phyloP scores from a whole-genome alignment of 2,113 vertebrate genomes.

The Gnathonemus longibarbis region DNA sequence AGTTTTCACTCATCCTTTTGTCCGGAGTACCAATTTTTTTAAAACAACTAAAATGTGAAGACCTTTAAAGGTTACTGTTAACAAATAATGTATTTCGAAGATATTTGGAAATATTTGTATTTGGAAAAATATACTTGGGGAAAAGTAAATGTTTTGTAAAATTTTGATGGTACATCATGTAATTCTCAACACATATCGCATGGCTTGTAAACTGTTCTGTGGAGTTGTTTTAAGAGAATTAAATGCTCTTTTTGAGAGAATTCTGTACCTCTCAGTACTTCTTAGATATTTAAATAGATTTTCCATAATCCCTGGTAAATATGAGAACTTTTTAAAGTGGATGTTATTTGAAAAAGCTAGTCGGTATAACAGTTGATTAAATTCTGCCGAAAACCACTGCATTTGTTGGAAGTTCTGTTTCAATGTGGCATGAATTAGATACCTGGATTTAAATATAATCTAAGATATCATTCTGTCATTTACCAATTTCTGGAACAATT shows the following conservation, averaged over 20 bases:
- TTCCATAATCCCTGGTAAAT: not conserved
- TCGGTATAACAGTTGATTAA: not conserved
- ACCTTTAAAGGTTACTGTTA: not conserved
- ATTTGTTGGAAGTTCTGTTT: not conserved
- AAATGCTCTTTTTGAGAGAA: constrained; percentile 53
- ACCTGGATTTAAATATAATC: not conserved
- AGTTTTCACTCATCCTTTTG: not conserved
- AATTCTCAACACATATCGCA: constrained; percentile 80
- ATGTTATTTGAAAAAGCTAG: not conserved
- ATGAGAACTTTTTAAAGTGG: not conserved
- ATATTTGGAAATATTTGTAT: constrained; percentile 1
- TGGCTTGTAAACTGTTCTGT: constrained; percentile 81
- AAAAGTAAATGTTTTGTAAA: constrained; percentile 1
- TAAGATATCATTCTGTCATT: not conserved
- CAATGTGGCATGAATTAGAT: not conserved
- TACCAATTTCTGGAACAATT: not conserved
- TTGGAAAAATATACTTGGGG: not conserved
- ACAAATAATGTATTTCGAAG: not conserved
- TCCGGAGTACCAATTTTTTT: not conserved
- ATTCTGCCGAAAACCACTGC: not conserved
- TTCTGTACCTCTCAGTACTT: not conserved
- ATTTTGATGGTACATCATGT: constrained; percentile 9
- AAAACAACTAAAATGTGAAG: not conserved
- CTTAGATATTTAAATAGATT: not conserved
- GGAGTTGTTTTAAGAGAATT: constrained; percentile 81